A percentile compares a stretch with the other conserved stretches of the same genome.
phyloP scores from a whole-genome alignment of 2,888 invertebrate genomes.

The Biston betularia region DNA sequence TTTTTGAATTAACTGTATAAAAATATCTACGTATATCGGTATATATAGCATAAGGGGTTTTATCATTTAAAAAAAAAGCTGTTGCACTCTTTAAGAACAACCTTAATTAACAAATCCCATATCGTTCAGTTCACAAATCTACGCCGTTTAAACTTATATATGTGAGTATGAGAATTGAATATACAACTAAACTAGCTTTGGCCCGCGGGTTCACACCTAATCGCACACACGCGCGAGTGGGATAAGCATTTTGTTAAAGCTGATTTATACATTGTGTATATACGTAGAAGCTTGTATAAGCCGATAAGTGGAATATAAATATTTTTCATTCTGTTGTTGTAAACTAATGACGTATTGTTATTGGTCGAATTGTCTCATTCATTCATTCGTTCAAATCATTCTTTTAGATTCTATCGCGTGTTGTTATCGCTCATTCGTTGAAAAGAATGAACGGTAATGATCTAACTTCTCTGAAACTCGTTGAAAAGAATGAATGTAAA shows the following conservation, averaged over 20 bases:
- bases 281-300: slow-evolving; percentile 1
- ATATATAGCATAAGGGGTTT: too few species aligned
- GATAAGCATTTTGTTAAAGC: slow-evolving; percentile 16
- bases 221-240: slow-evolving; percentile 7
- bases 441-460: too few species aligned
- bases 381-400: too few species aligned
- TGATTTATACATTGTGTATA: background rate
- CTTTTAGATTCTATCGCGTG: too few species aligned
- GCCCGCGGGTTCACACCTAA: slow-evolving; percentile 12
- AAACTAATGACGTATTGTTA: background rate
- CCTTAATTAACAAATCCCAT: background rate
- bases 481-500: too few species aligned
- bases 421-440: too few species aligned
- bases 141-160: slow-evolving; percentile 9
- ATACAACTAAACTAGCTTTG: slow-evolving; percentile 30
- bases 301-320: slow-evolving; percentile 1
- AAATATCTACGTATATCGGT: too few species aligned
- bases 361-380: too few species aligned
- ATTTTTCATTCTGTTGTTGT: background rate
- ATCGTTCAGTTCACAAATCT: slow-evolving; percentile 36
- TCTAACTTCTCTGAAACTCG: too few species aligned
- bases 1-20: too few species aligned
- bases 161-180: slow-evolving; percentile 46
- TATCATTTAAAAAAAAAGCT: too few species aligned
- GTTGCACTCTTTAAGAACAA: too few species aligned